These are phyloP conservation scores for Cepaea nemoralis DNA, from an alignment of 1,140 invertebrate genomes.

Conservation along the genomic window DNA sequence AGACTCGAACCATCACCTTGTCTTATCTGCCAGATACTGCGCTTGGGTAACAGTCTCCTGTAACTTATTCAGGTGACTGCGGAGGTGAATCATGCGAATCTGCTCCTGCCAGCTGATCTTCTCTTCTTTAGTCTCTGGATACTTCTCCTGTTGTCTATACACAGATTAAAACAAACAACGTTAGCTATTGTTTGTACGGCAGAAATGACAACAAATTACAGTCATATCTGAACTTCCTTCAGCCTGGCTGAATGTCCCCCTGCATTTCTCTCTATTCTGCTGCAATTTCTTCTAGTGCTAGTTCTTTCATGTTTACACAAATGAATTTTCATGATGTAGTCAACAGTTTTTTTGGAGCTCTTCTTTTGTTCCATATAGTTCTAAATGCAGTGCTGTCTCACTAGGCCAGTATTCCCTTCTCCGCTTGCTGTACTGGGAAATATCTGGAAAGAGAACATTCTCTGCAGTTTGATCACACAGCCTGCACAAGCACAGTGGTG, in stretches of 20 bases:
- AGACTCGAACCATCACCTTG: conserved; percentile 60
- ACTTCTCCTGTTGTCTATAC: conserved; percentile 42
- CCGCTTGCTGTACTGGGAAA: no score
- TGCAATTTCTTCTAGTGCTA: no score
- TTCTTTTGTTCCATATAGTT: no score
- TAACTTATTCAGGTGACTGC: conserved; percentile 67
- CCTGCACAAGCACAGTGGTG: no score
- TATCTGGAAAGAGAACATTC: no score
- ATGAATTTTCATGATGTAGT: background rate
- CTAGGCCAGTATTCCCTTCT: no score
- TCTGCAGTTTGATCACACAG: no score
- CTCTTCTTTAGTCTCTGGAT: conserved; percentile 55
- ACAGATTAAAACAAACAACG: conserved; percentile 3
- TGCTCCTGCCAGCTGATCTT: conserved; percentile 66
- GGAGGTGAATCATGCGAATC: conserved; percentile 68
- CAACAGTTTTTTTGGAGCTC: no score
- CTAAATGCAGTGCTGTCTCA: no score
- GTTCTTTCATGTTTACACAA: background rate
- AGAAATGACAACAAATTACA: background rate
- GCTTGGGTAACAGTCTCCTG: conserved; percentile 66
- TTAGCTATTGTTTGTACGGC: background rate
- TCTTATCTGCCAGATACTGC: conserved; percentile 64
- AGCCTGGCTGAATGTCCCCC: background rate
- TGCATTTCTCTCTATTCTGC: background rate
- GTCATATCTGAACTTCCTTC: no score